Evolutionary conservation across 2,888 invertebrate genomes (phyloP).

Genomic region (Vesta saturnalis): DNA sequence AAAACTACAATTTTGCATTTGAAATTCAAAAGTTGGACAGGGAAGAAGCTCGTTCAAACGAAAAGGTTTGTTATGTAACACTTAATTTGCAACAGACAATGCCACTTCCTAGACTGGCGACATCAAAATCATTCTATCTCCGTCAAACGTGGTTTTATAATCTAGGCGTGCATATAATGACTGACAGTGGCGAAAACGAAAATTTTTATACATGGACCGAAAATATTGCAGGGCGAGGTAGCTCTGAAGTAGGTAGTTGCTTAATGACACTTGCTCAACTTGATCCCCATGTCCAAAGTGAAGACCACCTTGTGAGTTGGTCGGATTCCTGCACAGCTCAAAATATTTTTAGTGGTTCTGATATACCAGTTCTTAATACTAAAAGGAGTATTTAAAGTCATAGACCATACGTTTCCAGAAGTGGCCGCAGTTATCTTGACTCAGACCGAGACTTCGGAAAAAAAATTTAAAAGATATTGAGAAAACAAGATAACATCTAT

Average conservation of each 20-base stretch:
- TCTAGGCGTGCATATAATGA: neutral
- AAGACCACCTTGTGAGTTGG: constrained; percentile 39
- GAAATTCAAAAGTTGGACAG: neutral
- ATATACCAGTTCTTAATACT: too few relatives aligned
- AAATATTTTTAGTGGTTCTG: too few relatives aligned
- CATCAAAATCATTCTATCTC: constrained; percentile 2
- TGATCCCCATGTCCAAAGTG: neutral
- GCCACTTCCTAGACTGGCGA: constrained; percentile 4
- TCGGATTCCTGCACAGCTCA: constrained; percentile 49
- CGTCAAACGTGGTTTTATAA: constrained; percentile 11
- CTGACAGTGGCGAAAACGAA: neutral
- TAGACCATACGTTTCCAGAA: too few relatives aligned
- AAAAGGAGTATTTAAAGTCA: too few relatives aligned
- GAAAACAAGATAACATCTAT: constrained; percentile 10
- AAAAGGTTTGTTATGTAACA: neutral
- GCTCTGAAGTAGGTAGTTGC: neutral
- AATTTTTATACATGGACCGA: constrained; percentile 15
- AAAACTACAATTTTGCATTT: neutral
- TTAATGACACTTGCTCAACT: neutral
- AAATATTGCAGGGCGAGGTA: neutral
- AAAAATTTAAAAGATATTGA: constrained; percentile 46
- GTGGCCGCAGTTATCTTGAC: too few relatives aligned
- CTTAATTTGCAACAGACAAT: neutral
- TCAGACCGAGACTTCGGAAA: too few relatives aligned
- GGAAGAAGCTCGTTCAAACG: neutral